Conservation (phyloP, 2,113 vertebrate genomes). For the Echinops telfairi region DNA sequence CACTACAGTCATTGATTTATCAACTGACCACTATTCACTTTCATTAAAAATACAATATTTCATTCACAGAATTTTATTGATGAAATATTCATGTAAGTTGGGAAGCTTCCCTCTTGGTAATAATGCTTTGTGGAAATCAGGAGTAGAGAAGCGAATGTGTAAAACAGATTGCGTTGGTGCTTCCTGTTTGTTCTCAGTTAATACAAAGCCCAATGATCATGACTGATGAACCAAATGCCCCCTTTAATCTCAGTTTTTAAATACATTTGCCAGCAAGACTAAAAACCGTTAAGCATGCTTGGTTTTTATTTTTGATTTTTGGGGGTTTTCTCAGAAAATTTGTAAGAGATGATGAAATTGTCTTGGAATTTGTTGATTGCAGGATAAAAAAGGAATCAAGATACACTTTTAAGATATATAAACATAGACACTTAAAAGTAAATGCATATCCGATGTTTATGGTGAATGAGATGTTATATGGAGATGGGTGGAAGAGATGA, state of each 20-base stretch:
- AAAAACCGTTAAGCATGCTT: conserved; percentile 34
- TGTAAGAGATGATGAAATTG: too few species aligned
- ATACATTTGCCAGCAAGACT: background rate
- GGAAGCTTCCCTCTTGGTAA: conserved; percentile 5
- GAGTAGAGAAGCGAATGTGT: background rate
- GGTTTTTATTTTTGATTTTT: background rate
- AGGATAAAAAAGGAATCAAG: background rate
- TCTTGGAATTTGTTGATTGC: conserved; percentile 48
- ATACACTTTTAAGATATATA: background rate
- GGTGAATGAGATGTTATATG: background rate
- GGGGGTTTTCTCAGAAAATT: conserved; percentile 39
- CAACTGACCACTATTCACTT: background rate
- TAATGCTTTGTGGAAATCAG: background rate
- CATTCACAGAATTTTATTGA: background rate
- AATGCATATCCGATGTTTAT: background rate
- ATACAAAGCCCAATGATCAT: background rate
- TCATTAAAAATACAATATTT: conserved; percentile 1
- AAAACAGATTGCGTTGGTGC: background rate
- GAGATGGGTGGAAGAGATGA: background rate
- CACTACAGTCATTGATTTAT: too few species aligned
- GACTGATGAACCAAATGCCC: background rate
- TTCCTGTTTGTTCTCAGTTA: conserved; percentile 23
- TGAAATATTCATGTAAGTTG: conserved; percentile 10
- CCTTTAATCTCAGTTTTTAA: background rate
- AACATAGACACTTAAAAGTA: background rate